Evolutionary conservation across 1,140 invertebrate genomes (phyloP).

Genomic region (Bombus sibiricus): DNA sequence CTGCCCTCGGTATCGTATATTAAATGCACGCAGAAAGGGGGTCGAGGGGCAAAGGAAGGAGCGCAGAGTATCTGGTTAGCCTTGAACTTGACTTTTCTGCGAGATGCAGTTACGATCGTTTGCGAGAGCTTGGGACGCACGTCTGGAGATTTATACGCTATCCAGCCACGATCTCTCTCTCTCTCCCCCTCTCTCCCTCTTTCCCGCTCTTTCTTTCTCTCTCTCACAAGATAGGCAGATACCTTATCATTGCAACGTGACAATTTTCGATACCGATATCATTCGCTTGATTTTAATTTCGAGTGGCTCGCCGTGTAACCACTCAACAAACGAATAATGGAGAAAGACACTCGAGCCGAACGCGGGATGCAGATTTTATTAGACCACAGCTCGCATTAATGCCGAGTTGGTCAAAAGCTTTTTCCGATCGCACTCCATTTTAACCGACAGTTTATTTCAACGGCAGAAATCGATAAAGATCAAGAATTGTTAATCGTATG

Average conservation of each 20-base stretch:
- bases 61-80: slow-evolving; percentile 54
- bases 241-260: slow-evolving; percentile 1
- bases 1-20: slow-evolving; percentile 39
- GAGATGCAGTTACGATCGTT: slow-evolving; percentile 51
- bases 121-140: slow-evolving; percentile 2
- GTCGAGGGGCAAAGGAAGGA: slow-evolving; percentile 26
- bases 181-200: too few species aligned
- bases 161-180: neutral
- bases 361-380: neutral
- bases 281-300: neutral
- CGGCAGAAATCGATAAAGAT: neutral
- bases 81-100: slow-evolving; percentile 70
- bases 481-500: neutral
- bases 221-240: too few species aligned
- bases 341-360: neutral
- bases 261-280: neutral
- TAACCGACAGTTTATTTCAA: neutral
- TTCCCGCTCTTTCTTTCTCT: too few species aligned
- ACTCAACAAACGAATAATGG: neutral
- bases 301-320: neutral
- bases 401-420: neutral
- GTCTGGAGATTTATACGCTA: slow-evolving; percentile 27
- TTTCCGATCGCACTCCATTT: too few species aligned
- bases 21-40: slow-evolving; percentile 45
- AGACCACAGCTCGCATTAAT: too few species aligned